A percentile compares a stretch with the other conserved stretches of the same genome.
These are phyloP conservation scores for Gnathonemus echidnorhynchus DNA, from an alignment of 2,113 vertebrate species.

Conservation along the genomic window DNA sequence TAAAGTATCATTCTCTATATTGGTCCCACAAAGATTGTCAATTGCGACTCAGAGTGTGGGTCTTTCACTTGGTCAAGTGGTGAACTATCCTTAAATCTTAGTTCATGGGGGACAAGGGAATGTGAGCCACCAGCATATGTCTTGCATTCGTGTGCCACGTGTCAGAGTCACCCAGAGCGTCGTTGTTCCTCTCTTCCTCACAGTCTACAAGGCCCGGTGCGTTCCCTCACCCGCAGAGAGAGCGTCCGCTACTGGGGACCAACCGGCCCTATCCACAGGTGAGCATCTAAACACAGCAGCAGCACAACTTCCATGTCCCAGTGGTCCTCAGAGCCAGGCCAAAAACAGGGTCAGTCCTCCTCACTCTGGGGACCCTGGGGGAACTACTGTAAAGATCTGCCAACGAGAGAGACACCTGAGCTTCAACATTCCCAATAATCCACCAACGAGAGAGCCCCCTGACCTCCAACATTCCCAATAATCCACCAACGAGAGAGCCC, in stretches of 20 bases:
- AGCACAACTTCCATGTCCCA: neutral
- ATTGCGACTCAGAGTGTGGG: neutral
- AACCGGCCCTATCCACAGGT: slow-evolving; percentile 70
- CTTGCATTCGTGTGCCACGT: neutral
- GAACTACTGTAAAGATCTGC: neutral
- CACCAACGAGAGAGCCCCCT: neutral
- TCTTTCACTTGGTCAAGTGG: neutral
- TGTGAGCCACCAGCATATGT: neutral
- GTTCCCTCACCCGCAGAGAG: slow-evolving; percentile 66
- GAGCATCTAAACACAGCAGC: slow-evolving; percentile 24
- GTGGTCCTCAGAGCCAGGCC: neutral
- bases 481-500: neutral
- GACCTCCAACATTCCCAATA: neutral
- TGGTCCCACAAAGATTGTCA: neutral
- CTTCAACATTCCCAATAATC: neutral
- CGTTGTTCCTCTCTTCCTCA: slow-evolving; percentile 26
- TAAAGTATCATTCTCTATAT: neutral
- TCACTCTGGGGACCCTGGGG: neutral
- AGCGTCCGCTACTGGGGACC: slow-evolving; percentile 56
- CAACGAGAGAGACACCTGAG: neutral
- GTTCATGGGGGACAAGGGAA: neutral
- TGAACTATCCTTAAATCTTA: neutral
- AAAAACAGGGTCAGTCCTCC: neutral
- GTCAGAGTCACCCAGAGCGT: neutral
- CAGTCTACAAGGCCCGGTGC: slow-evolving; percentile 66